Evolutionary conservation across 1,140 invertebrate genomes (phyloP), one percentile per base, ranked within the genome.

Genomic region (Heterodera carotae): DNA sequence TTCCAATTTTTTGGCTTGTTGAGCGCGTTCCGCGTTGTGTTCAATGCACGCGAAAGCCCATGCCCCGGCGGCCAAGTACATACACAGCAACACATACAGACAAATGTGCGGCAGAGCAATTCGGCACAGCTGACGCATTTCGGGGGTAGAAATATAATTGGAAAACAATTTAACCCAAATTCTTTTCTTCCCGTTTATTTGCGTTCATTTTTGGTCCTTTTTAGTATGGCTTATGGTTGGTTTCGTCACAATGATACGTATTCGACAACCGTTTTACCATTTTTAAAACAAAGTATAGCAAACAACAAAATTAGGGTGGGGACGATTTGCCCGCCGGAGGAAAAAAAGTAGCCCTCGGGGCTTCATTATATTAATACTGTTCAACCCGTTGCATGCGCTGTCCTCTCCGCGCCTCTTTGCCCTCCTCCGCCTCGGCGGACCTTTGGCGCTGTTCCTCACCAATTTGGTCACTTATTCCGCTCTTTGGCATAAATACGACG

Each of bases 91-190:
- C n/a, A 87, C 86, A 70, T 89, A 89, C 39, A 90, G 82, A 15
- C 89, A 90, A 73, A 90, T 87, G 75, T 90, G 89, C 15, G 90
- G 90, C 72, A 90, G 88, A 6, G 90, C 85, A 75, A 90, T 90
- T 68, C 90, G 89, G 12, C 88, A 78, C 70, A 90, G 84, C 79
- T 82, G 34, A 33, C 78, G 22, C 12, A 33, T 31, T 69, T 68
- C 39, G 7, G 39, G 12, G 6, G 39, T 7, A 12, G 1, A 7
- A 12, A 18, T 15, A 18, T 5, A 56, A 56, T 56, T 56, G 4
- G 15, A 56, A 56, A 22, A 18, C 48, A 43, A 7, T 53, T 53
- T 18, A 22, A 22, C 18, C 15, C 22, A 18, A 18, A 22, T n/a
- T n/a, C n/a, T n/a, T n/a, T n/a, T n/a, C n/a, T n/a, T n/a, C n/a